Conservation (phyloP, 2,888 invertebrate species). For the Lasioglossum malachurum region DNA sequence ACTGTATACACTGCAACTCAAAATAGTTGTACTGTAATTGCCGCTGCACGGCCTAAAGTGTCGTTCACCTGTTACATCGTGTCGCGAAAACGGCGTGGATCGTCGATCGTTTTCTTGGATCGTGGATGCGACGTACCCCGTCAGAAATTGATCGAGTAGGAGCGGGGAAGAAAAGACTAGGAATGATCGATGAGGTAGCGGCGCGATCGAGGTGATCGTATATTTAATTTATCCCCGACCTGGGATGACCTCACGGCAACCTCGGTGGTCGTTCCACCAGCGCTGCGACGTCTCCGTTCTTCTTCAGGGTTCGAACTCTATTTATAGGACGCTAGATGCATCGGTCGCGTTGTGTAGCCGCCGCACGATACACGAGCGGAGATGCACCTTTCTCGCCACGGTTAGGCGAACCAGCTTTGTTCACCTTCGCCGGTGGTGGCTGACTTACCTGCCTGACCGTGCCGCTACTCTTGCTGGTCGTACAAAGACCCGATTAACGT, state of each 20-base stretch:
- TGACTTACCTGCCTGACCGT: background rate
- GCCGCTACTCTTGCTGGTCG: background rate
- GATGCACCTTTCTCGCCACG: background rate
- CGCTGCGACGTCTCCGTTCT: constrained; percentile 35
- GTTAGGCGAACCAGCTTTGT: constrained; percentile 12
- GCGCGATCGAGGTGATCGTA: constrained; percentile 27
- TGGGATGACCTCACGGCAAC: constrained; percentile 45
- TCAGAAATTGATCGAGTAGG: background rate
- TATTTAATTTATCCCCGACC: constrained; percentile 63
- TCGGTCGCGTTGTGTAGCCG: constrained; percentile 13
- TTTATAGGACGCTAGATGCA: constrained; percentile 53
- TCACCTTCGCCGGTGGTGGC: background rate
- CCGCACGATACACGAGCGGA: background rate
- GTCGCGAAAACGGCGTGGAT: background rate
- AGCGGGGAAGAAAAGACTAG: background rate
- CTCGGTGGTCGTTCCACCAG: constrained; percentile 38
- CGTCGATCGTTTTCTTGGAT: background rate
- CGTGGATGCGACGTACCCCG: background rate
- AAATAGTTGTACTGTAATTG: no score
- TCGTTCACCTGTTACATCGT: background rate
- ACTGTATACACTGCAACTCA: no score
- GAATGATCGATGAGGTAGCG: constrained; percentile 23
- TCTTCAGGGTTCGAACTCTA: constrained; percentile 51
- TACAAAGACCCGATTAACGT: constrained; percentile 49
- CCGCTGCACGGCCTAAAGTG: no score